These are phyloP conservation scores for Dimorphilus gyrociliatus DNA, from an alignment of 2,888 invertebrate genomes.

Conservation along the genomic window DNA sequence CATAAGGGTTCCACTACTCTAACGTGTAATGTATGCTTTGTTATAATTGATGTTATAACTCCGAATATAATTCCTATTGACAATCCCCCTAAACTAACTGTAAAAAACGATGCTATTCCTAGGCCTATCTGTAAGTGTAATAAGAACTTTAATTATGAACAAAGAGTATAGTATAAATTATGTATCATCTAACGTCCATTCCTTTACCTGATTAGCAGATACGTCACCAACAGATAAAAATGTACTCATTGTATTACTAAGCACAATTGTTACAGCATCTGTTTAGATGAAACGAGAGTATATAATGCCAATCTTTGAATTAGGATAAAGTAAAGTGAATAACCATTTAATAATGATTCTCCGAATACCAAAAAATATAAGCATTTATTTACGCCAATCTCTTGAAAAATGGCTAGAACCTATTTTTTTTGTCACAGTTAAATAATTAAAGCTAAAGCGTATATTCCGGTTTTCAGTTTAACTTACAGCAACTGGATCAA, in stretches of 20 bases:
- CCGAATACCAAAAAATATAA: constrained; percentile 46
- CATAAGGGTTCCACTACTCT: constrained; percentile 44
- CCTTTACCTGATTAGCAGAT: constrained; percentile 17
- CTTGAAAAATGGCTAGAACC: constrained; percentile 43
- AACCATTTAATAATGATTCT: constrained; percentile 45
- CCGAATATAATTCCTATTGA: constrained; percentile 41
- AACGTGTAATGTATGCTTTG: constrained; percentile 36
- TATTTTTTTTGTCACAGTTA: too few species aligned
- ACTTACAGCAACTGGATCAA: constrained; percentile 45
- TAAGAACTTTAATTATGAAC: not conserved
- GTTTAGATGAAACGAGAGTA: constrained; percentile 6
- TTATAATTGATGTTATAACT: constrained; percentile 38
- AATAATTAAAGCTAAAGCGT: constrained; percentile 4
- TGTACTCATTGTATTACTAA: constrained; percentile 42
- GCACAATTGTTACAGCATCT: constrained; percentile 45
- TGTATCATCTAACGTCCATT: too few species aligned
- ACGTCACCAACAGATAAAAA: constrained; percentile 31
- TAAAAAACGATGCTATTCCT: constrained; percentile 41
- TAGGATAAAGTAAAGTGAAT: too few species aligned
- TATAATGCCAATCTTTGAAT: too few species aligned
- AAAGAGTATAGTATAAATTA: too few species aligned
- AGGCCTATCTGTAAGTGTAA: constrained; percentile 28
- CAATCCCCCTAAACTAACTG: constrained; percentile 41
- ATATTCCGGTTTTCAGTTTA: not conserved
- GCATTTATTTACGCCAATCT: constrained; percentile 44